Evolutionary conservation across 2,797 vertebrate genomes (phyloP).

Genomic region (Harpagifer antarcticus): DNA sequence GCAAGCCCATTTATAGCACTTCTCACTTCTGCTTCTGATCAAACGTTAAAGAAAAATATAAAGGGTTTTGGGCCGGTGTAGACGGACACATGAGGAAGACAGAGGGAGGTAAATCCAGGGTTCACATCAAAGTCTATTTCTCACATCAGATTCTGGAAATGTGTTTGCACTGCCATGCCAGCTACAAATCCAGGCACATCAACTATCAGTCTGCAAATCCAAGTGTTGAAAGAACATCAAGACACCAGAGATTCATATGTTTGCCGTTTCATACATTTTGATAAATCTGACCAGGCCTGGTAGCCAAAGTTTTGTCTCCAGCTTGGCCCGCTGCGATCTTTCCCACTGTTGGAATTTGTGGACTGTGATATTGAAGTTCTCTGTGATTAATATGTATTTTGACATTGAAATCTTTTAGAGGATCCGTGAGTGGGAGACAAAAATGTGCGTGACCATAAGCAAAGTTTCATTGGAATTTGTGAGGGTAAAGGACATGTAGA

Average conservation of each 20-base stretch:
- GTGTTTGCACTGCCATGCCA: conserved; percentile 47
- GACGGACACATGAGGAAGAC: conserved; percentile 13
- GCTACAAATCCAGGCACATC: conserved; percentile 72
- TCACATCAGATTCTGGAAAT: conserved; percentile 64
- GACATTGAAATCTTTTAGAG: conserved; percentile 60
- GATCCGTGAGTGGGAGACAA: conserved; percentile 42
- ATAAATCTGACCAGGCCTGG: conserved; percentile 69
- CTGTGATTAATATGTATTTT: conserved; percentile 62
- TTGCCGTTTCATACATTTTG: conserved; percentile 75
- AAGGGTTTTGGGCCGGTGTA: not conserved
- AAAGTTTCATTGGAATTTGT: conserved; percentile 56
- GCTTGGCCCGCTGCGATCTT: conserved; percentile 60
- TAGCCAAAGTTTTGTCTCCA: conserved; percentile 73
- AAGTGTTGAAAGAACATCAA: conserved; percentile 75
- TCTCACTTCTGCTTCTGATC: not conserved
- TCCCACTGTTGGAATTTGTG: conserved; percentile 69
- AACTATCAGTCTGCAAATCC: conserved; percentile 68
- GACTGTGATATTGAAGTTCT: conserved; percentile 44
- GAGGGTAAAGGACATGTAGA: conserved; percentile 26
- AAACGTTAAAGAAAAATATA: conserved; percentile 22
- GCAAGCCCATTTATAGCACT: not conserved
- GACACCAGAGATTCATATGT: conserved; percentile 76
- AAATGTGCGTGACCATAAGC: conserved; percentile 41
- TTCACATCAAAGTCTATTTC: conserved; percentile 68
- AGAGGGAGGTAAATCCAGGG: conserved; percentile 29